Evolutionary conservation across 1,140 invertebrate species (phyloP).

Genomic region (Camponotus vicinus): DNA sequence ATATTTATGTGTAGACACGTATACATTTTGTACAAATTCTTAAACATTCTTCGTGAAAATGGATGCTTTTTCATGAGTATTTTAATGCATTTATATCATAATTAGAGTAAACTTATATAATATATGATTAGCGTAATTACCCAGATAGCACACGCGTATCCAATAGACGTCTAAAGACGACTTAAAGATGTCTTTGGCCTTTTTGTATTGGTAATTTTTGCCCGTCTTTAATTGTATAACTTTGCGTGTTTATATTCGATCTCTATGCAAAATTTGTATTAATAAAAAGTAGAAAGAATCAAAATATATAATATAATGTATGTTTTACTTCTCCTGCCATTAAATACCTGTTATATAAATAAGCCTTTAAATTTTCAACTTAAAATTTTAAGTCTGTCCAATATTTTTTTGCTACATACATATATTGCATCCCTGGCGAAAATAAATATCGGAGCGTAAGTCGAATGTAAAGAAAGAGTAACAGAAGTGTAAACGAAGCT

Average conservation of each 20-base stretch:
- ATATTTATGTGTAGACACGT: neutral
- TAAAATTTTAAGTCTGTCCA: neutral
- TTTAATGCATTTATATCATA: neutral
- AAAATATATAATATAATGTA: too few relatives aligned
- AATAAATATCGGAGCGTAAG: too few relatives aligned
- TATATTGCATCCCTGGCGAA: too few relatives aligned
- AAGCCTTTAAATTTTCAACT: neutral
- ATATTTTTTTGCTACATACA: too few relatives aligned
- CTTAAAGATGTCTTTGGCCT: too few relatives aligned
- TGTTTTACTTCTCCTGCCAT: neutral
- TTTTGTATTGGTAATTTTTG: neutral
- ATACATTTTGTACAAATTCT: conserved; percentile 34
- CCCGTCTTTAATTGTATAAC: neutral
- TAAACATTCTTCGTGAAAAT: neutral
- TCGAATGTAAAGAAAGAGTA: too few relatives aligned
- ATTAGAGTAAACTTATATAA: neutral
- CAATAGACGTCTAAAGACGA: too few relatives aligned
- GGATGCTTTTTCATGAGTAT: neutral
- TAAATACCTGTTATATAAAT: neutral
- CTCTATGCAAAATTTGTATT: conserved; percentile 54
- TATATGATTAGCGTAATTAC: conserved; percentile 35
- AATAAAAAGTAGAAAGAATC: conserved; percentile 53
- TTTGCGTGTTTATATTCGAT: conserved; percentile 61
- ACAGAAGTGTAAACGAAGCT: too few relatives aligned
- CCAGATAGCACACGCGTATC: too few relatives aligned